Percentiles rank a stretch among this genome's conserved stretches.
phyloP scores from a whole-genome alignment of 23 tunicate genomes.

The Halocynthia aurantium region DNA sequence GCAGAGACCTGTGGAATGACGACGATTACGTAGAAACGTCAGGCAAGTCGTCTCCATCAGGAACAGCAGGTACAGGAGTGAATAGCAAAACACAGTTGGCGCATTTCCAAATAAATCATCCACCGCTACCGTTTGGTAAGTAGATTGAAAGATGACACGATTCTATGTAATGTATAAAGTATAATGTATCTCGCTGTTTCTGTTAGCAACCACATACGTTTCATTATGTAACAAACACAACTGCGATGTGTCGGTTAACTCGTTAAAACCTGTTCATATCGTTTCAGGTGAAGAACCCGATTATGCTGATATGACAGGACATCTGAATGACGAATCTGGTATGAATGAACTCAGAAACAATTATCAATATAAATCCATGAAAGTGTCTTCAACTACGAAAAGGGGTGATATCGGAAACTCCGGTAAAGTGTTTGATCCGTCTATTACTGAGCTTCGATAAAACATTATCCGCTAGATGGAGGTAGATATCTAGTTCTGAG shows the following conservation, averaged over 20 bases:
- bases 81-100: not conserved
- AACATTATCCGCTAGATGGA: no score
- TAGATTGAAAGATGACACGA: no score
- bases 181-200: no score
- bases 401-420: not conserved
- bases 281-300: not conserved
- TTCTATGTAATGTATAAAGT: no score
- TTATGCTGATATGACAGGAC: slow-evolving; percentile 8
- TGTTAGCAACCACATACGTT: no score
- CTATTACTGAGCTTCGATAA: no score
- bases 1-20: not conserved
- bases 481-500: no score
- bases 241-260: no score
- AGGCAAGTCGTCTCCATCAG: not conserved
- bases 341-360: not conserved
- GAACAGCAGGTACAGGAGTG: not conserved
- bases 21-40: slow-evolving; percentile 5
- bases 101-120: not conserved
- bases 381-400: not conserved
- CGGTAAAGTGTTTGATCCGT: not conserved
- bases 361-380: slow-evolving; percentile 1
- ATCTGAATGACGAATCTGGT: not conserved
- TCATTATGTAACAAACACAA: no score
- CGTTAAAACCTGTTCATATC: no score
- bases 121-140: no score